A percentile compares a stretch with the other conserved stretches of the same genome.
Conservation (phyloP, 1,140 invertebrate genomes). For the Eumaeus atala region DNA sequence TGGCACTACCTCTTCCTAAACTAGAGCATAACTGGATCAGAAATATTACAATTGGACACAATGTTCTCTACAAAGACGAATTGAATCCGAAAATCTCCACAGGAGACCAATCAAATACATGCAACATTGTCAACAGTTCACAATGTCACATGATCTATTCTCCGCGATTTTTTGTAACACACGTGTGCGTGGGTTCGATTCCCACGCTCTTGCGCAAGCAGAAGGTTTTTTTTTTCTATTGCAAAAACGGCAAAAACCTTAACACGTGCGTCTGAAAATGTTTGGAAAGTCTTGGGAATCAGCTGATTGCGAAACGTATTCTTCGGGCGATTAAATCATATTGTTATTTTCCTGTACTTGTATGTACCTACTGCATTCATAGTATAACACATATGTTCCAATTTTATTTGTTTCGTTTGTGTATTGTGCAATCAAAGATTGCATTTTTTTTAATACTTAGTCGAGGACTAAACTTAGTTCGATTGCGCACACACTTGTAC, state of each 20-base stretch:
- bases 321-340: constrained; percentile 17
- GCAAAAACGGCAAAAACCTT: constrained; percentile 50
- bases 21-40: no score
- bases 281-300: constrained; percentile 50
- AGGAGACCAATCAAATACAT: constrained; percentile 33
- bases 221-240: constrained; percentile 47
- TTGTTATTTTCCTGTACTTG: neutral
- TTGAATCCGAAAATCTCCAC: constrained; percentile 13
- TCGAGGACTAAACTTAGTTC: no score
- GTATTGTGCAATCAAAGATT: no score
- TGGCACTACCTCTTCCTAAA: no score
- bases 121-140: constrained; percentile 29
- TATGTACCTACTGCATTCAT: neutral
- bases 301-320: constrained; percentile 42
- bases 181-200: constrained; percentile 26
- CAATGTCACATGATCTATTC: neutral
- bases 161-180: constrained; percentile 14
- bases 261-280: constrained; percentile 40
- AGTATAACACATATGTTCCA: neutral
- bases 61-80: no score
- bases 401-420: no score
- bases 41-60: no score
- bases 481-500: no score
- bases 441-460: no score
- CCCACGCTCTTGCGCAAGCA: constrained; percentile 60